Conservation (phyloP, 1,140 invertebrate species). For the Cyclina sinensis region DNA sequence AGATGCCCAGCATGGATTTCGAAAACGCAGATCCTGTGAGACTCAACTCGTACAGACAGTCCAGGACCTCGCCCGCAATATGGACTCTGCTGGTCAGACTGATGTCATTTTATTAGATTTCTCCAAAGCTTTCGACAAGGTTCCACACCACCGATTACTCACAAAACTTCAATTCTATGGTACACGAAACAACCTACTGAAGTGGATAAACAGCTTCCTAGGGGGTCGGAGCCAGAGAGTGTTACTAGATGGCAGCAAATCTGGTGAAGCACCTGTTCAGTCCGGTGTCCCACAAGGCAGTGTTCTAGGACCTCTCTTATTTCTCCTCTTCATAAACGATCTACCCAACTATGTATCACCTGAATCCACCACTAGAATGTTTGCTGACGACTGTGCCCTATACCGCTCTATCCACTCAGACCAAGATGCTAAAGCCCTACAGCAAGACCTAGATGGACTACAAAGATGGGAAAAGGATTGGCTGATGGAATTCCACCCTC, state of each 20-base stretch:
- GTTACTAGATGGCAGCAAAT: slow-evolving; percentile 15
- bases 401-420: slow-evolving; percentile 12
- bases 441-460: slow-evolving; percentile 31
- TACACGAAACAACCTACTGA: slow-evolving; percentile 17
- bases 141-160: not conserved
- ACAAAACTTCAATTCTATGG: slow-evolving; percentile 12
- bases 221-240: slow-evolving; percentile 50
- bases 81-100: not conserved
- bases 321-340: slow-evolving; percentile 58
- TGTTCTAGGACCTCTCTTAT: slow-evolving; percentile 53
- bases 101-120: slow-evolving; percentile 14
- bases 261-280: slow-evolving; percentile 38
- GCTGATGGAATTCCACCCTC: slow-evolving; percentile 49
- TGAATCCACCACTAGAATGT: slow-evolving; percentile 32
- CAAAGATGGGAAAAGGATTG: slow-evolving; percentile 54
- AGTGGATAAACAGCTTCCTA: slow-evolving; percentile 56
- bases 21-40: not conserved
- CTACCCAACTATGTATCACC: slow-evolving; percentile 45
- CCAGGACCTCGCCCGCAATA: slow-evolving; percentile 19
- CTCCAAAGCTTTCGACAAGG: slow-evolving; percentile 16
- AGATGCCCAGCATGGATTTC: not conserved
- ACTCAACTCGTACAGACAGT: slow-evolving; percentile 18
- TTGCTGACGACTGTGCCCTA: slow-evolving; percentile 27
- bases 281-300: slow-evolving; percentile 63
- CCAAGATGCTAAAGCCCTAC: slow-evolving; percentile 11